phyloP scores from a whole-genome alignment of 2,113 vertebrate species.

The Thunnus thynnus region DNA sequence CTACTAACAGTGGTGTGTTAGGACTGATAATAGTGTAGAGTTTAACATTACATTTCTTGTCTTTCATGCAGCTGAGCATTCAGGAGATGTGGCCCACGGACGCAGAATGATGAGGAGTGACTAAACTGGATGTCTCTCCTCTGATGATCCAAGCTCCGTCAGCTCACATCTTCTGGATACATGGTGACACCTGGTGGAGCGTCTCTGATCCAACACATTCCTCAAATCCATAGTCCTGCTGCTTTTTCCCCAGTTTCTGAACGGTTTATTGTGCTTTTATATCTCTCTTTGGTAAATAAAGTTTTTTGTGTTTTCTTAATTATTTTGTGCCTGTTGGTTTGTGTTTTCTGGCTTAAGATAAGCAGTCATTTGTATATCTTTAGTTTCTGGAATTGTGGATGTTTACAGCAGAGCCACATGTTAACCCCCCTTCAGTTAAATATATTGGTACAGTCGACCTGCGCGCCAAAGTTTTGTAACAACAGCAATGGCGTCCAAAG shows the following conservation, averaged over 20 bases:
- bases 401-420: too few species aligned
- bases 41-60: not conserved
- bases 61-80: slow-evolving; percentile 55
- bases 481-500: slow-evolving; percentile 56
- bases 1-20: not conserved
- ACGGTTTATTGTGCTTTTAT: not conserved
- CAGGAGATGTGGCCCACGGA: slow-evolving; percentile 59
- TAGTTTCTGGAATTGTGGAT: not conserved
- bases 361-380: not conserved
- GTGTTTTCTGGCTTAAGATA: not conserved
- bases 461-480: slow-evolving; percentile 39
- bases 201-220: not conserved
- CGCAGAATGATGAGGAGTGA: slow-evolving; percentile 84
- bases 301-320: not conserved
- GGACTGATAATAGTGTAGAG: not conserved
- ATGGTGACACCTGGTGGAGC: slow-evolving; percentile 71
- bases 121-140: slow-evolving; percentile 80
- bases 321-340: not conserved
- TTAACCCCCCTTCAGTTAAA: not conserved
- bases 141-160: slow-evolving; percentile 76
- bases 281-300: slow-evolving; percentile 55
- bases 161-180: slow-evolving; percentile 50
- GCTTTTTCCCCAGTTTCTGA: not conserved
- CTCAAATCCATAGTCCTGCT: not conserved
- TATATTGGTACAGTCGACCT: slow-evolving; percentile 44